Conservation (phyloP, 1,140 invertebrate genomes). For the Ruditapes philippinarum region DNA sequence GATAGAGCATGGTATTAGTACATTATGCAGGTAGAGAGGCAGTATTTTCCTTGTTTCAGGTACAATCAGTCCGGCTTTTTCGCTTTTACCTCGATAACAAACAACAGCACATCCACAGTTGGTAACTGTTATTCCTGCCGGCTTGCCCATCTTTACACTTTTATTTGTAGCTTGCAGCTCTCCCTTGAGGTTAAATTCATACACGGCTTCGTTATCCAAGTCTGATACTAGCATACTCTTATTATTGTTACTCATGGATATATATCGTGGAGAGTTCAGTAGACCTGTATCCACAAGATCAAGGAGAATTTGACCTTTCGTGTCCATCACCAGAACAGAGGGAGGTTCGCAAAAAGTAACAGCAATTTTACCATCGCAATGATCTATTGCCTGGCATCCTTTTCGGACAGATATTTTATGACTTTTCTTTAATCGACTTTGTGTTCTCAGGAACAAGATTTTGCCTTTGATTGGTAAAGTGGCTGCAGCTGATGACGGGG, state of each 20-base stretch:
- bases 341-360: not conserved
- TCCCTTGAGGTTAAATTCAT: not conserved
- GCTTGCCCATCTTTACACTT: not conserved
- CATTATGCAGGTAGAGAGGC: not conserved
- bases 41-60: not conserved
- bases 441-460: not conserved
- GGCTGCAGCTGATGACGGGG: not conserved
- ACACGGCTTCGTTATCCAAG: not conserved
- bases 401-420: not conserved
- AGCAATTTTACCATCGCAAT: not conserved
- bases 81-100: not conserved
- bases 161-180: not conserved
- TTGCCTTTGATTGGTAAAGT: not conserved
- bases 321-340: not conserved
- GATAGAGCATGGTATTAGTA: not conserved
- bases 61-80: not conserved
- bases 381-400: not conserved
- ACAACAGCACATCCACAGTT: not conserved
- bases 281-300: not conserved
- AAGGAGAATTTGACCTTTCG: not conserved
- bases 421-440: not conserved
- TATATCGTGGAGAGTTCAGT: not conserved
- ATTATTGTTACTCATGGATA: not conserved
- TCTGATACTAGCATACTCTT: not conserved
- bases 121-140: not conserved